These are phyloP conservation scores for Dryomyza anilis DNA, from an alignment of 2,888 invertebrate genomes.

Conservation along the genomic window DNA sequence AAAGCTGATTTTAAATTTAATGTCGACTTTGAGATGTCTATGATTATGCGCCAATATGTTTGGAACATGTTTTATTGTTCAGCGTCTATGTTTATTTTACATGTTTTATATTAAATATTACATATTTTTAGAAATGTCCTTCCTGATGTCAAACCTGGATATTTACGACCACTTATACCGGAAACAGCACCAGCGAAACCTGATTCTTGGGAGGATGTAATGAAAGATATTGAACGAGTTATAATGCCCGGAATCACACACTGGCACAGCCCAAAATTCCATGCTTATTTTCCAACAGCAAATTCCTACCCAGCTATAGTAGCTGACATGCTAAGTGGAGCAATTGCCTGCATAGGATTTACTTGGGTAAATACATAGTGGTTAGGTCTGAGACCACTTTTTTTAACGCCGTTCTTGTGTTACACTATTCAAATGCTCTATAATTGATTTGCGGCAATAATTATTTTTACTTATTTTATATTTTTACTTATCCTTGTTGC, in stretches of 20 bases:
- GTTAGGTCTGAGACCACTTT: not conserved
- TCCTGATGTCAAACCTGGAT: constrained; percentile 92
- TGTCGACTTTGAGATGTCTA: no score
- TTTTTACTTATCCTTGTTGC: not conserved
- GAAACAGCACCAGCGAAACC: constrained; percentile 80
- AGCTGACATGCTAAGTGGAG: constrained; percentile 93
- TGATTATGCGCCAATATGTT: no score
- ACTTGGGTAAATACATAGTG: constrained; percentile 76
- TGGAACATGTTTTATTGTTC: no score
- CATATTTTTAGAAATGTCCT: constrained; percentile 76
- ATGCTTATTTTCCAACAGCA: constrained; percentile 93
- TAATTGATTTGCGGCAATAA: no score
- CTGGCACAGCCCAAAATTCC: constrained; percentile 95
- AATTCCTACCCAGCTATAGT: constrained; percentile 93
- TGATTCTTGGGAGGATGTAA: constrained; percentile 89
- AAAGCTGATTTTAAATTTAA: no score
- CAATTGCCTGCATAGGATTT: constrained; percentile 95
- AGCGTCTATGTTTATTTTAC: no score
- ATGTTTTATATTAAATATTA: no score
- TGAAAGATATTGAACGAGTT: constrained; percentile 90
- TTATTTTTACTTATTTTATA: no score
- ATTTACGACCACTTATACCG: constrained; percentile 85
- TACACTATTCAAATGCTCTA: no score
- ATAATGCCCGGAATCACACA: constrained; percentile 99
- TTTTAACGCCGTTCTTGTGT: no score